Conservation (phyloP, 2,888 invertebrate genomes). For the Platycheirus albimanus region DNA sequence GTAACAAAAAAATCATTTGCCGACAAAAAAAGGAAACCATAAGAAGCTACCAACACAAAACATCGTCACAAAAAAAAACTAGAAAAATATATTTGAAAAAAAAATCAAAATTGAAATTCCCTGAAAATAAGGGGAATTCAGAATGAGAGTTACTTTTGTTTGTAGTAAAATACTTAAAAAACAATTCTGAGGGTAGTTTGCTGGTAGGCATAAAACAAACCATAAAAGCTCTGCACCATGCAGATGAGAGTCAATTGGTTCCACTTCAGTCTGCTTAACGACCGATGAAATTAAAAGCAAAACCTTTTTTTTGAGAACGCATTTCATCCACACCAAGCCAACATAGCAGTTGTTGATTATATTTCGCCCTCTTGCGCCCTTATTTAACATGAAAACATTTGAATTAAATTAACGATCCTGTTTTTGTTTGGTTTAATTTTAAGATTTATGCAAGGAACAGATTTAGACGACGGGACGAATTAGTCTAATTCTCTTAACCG, state of each 20-base stretch:
- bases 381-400: slow-evolving; percentile 45
- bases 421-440: slow-evolving; percentile 37
- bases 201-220: slow-evolving; percentile 67
- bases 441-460: slow-evolving; percentile 32
- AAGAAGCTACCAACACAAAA: slow-evolving; percentile 11
- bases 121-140: slow-evolving; percentile 50
- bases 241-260: slow-evolving; percentile 65
- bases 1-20: no score
- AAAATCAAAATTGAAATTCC: slow-evolving; percentile 35
- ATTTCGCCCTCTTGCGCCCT: slow-evolving; percentile 15
- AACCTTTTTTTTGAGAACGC: slow-evolving; percentile 49
- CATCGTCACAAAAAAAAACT: background rate
- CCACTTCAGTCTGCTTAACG: slow-evolving; percentile 72
- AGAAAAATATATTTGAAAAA: slow-evolving; percentile 20
- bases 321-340: slow-evolving; percentile 19
- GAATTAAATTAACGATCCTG: slow-evolving; percentile 62
- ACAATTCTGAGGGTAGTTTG: slow-evolving; percentile 66
- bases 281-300: slow-evolving; percentile 73
- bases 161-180: slow-evolving; percentile 66
- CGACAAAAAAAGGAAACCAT: no score
- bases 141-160: slow-evolving; percentile 53
- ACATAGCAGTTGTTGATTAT: slow-evolving; percentile 20
- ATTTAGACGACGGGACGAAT: slow-evolving; percentile 19
- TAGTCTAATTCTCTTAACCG: slow-evolving; percentile 30
- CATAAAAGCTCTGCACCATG: slow-evolving; percentile 56